Evolutionary conservation across 1,140 invertebrate species (phyloP).

Genomic region (Meloidogyne chitwoodi): DNA sequence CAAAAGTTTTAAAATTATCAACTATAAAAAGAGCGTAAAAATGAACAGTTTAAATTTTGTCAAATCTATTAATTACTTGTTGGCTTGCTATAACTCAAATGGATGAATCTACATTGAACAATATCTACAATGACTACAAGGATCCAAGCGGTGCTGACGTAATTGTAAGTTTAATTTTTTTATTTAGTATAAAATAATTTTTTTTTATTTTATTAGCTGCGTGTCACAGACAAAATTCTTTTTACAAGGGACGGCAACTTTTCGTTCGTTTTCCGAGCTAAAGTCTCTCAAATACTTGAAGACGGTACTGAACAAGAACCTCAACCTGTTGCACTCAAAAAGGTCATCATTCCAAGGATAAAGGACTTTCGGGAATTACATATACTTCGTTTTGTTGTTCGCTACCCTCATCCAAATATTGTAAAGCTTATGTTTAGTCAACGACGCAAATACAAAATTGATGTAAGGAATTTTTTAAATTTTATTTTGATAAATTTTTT

Average conservation of each 20-base stretch:
- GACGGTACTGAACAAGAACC: neutral
- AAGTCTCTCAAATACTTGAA: neutral
- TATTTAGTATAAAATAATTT: neutral
- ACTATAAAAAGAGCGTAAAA: too few relatives aligned
- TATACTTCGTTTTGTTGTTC: neutral
- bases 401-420: neutral
- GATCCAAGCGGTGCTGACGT: neutral
- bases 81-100: neutral
- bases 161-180: neutral
- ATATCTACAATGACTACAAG: neutral
- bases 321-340: neutral
- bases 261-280: neutral
- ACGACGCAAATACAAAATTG: neutral
- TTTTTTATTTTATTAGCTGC: neutral
- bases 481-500: neutral
- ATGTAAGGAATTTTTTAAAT: neutral
- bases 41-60: too few relatives aligned
- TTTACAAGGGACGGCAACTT: neutral
- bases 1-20: too few relatives aligned
- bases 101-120: neutral
- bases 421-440: neutral
- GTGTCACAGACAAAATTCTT: neutral
- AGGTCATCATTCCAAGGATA: neutral
- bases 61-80: neutral
- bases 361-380: neutral